These are phyloP conservation scores for Lamellibrachia luymesi DNA, from an alignment of 1,140 invertebrate genomes.

Conservation along the genomic window DNA sequence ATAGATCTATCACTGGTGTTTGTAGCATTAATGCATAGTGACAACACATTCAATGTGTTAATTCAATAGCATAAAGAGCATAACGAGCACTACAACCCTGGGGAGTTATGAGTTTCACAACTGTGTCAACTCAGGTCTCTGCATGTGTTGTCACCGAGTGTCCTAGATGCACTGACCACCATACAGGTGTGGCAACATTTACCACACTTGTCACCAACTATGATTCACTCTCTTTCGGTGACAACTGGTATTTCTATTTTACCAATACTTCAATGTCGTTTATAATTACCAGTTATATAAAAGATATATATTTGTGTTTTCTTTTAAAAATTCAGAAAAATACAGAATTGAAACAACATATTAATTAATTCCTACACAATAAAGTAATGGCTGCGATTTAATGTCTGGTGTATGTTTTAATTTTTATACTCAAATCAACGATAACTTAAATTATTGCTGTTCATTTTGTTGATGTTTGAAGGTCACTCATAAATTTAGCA, in stretches of 20 bases:
- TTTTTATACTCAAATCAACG: no score
- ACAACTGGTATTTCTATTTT: not conserved
- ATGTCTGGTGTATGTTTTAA: no score
- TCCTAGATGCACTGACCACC: not conserved
- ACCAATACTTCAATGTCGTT: no score
- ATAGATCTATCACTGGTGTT: not conserved
- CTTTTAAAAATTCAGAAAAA: no score
- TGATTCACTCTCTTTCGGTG: not conserved
- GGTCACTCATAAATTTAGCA: no score
- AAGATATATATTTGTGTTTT: no score
- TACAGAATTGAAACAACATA: no score
- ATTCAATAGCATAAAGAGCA: not conserved
- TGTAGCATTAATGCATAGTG: not conserved
- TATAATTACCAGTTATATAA: no score
- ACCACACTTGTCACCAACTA: not conserved
- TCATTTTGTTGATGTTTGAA: no score
- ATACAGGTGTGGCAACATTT: not conserved
- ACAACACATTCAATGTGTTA: not conserved
- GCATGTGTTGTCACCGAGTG: not conserved
- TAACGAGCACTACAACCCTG: not conserved
- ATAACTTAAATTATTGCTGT: no score
- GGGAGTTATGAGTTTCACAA: not conserved
- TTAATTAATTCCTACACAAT: no score
- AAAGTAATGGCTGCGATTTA: no score
- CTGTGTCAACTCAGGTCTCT: not conserved